phyloP scores from a whole-genome alignment of 2,113 vertebrate genomes.

The Hippoglossus stenolepis region DNA sequence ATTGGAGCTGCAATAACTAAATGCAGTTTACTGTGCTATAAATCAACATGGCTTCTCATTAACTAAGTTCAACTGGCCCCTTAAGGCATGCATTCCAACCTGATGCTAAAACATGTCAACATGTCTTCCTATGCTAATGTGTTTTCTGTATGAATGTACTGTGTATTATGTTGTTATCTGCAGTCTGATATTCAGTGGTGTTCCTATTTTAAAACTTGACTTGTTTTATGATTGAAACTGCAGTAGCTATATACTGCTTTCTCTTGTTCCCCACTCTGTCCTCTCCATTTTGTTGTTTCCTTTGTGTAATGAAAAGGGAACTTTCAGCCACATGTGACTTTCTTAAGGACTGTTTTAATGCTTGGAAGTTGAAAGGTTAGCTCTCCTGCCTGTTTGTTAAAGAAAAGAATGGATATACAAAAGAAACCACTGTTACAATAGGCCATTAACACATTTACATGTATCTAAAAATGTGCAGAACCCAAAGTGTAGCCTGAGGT shows the following conservation, averaged over 20 bases:
- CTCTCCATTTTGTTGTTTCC: background rate
- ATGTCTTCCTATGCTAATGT: background rate
- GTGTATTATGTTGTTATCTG: background rate
- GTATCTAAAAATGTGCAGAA: background rate
- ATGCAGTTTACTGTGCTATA: slow-evolving; percentile 52
- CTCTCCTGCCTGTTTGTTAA: background rate
- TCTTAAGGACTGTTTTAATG: background rate
- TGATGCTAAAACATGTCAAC: slow-evolving; percentile 17
- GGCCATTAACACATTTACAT: background rate
- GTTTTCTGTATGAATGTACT: background rate
- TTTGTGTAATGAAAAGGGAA: background rate
- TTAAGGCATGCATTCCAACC: slow-evolving; percentile 44
- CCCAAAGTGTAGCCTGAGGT: background rate
- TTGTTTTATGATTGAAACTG: too few species aligned
- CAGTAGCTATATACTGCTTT: background rate
- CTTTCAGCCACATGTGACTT: background rate
- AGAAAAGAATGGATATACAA: background rate
- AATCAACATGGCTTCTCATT: slow-evolving; percentile 61
- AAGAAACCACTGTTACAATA: background rate
- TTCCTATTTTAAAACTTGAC: background rate
- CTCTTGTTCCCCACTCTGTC: background rate
- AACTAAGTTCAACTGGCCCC: slow-evolving; percentile 19
- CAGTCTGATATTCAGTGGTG: background rate
- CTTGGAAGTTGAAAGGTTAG: background rate
- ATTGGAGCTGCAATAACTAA: slow-evolving; percentile 46